Evolutionary conservation across 1,140 invertebrate genomes (phyloP).

Genomic region (Papilio polyxenes): DNA sequence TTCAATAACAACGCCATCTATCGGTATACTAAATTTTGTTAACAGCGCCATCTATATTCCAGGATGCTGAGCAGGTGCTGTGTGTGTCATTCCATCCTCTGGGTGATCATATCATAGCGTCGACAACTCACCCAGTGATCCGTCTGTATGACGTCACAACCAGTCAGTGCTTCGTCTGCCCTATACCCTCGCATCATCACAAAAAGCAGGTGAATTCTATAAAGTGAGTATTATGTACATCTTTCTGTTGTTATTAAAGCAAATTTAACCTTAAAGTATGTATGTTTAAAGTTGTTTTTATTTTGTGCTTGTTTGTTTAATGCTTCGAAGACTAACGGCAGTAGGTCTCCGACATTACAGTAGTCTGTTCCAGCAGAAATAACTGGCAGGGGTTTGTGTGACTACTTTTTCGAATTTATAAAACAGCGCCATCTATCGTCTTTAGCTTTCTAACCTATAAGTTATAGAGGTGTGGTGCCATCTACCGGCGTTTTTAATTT

Average conservation of each 20-base stretch:
- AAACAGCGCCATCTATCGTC: background rate
- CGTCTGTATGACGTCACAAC: conserved; percentile 98
- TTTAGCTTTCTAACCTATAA: background rate
- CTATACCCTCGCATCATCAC: conserved; percentile 95
- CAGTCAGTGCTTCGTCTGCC: conserved; percentile 96
- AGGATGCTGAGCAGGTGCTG: conserved; percentile 94
- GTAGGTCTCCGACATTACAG: too few species aligned
- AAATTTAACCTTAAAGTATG: too few species aligned
- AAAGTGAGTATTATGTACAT: conserved; percentile 81
- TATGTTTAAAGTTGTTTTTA: too few species aligned
- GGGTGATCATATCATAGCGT: conserved; percentile 96
- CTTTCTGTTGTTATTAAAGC: background rate
- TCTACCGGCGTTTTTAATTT: conserved; percentile 41
- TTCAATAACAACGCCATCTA: background rate
- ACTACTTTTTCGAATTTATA: background rate
- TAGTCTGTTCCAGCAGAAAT: too few species aligned
- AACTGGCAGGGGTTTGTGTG: too few species aligned
- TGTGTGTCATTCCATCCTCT: conserved; percentile 97
- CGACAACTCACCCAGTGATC: conserved; percentile 94
- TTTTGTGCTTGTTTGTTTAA: too few species aligned
- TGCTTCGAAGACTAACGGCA: too few species aligned
- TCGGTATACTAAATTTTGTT: background rate
- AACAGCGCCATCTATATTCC: conserved; percentile 20
- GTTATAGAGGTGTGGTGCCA: too few species aligned
- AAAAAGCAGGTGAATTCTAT: conserved; percentile 91